Conservation (phyloP, 1,140 invertebrate genomes). For the Diorhabda carinulata region DNA sequence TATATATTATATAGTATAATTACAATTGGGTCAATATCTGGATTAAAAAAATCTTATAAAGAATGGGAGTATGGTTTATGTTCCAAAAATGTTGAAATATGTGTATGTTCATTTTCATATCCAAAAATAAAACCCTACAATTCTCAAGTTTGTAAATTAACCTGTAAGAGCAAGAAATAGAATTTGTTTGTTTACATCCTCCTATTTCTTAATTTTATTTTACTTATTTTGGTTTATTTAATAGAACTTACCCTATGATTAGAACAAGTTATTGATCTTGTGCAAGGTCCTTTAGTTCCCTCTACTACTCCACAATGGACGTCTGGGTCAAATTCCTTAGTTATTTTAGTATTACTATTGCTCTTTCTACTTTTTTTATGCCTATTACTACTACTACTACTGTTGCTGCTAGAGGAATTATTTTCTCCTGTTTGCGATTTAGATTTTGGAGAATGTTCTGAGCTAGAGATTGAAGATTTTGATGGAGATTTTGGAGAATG, state of each 20-base stretch:
- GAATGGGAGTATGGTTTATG: too few species aligned
- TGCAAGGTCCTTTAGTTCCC: slow-evolving; percentile 35
- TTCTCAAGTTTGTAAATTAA: too few species aligned
- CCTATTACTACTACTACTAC: slow-evolving; percentile 20
- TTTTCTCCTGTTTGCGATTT: slow-evolving; percentile 8
- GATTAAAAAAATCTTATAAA: too few species aligned
- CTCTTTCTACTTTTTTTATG: slow-evolving; percentile 25
- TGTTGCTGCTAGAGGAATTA: slow-evolving; percentile 20
- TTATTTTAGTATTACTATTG: slow-evolving; percentile 24
- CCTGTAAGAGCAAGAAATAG: too few species aligned
- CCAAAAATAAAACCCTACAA: too few species aligned
- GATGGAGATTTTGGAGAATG: slow-evolving; percentile 15
- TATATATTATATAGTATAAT: too few species aligned
- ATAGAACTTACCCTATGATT: slow-evolving; percentile 36
- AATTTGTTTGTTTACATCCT: too few species aligned
- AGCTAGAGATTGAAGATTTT: slow-evolving; percentile 4
- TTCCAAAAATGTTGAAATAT: too few species aligned
- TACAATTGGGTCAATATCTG: too few species aligned
- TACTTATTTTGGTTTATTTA: too few species aligned
- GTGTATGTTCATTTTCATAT: too few species aligned
- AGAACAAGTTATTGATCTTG: slow-evolving; percentile 39
- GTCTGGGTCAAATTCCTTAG: slow-evolving; percentile 38
- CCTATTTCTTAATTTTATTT: too few species aligned
- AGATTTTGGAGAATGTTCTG: slow-evolving; percentile 15
- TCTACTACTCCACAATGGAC: slow-evolving; percentile 40